Evolutionary conservation across 1,140 invertebrate species (phyloP).

Genomic region (Drosophila lowei): DNA sequence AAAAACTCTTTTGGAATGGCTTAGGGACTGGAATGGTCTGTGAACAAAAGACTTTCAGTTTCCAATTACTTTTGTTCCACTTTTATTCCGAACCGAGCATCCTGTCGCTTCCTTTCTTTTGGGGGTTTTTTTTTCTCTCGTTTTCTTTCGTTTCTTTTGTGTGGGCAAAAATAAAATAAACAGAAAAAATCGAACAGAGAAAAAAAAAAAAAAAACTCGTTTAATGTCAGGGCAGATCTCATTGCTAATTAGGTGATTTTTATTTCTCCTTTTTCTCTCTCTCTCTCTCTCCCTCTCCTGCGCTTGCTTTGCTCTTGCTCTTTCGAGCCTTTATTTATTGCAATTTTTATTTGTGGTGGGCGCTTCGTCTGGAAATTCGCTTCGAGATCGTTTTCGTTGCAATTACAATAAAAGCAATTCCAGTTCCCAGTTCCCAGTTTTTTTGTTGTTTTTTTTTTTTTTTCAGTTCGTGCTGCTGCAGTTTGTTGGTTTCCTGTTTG

Average conservation of each 20-base stretch:
- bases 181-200: not conserved
- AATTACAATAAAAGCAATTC: conserved; percentile 62
- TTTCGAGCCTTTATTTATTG: conserved; percentile 47
- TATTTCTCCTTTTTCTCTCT: conserved; percentile 8
- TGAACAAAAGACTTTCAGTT: conserved; percentile 63
- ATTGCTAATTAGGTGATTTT: conserved; percentile 57
- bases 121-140: not conserved
- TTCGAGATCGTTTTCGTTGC: conserved; percentile 34
- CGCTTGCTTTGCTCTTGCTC: conserved; percentile 46
- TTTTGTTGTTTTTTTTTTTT: too few species aligned
- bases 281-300: not conserved
- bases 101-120: conserved; percentile 52
- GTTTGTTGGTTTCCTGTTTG: conserved; percentile 50
- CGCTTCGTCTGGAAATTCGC: conserved; percentile 12
- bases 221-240: conserved; percentile 45
- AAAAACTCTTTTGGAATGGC: too few species aligned
- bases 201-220: conserved; percentile 33
- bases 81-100: conserved; percentile 29
- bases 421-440: conserved; percentile 15
- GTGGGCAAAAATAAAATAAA: too few species aligned
- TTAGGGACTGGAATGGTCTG: conserved; percentile 1
- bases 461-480: too few species aligned
- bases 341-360: conserved; percentile 33
- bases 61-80: conserved; percentile 52
- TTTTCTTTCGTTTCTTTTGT: too few species aligned